Conservation (phyloP, 2,888 invertebrate species). For the Melangyna quadrimaculata region DNA sequence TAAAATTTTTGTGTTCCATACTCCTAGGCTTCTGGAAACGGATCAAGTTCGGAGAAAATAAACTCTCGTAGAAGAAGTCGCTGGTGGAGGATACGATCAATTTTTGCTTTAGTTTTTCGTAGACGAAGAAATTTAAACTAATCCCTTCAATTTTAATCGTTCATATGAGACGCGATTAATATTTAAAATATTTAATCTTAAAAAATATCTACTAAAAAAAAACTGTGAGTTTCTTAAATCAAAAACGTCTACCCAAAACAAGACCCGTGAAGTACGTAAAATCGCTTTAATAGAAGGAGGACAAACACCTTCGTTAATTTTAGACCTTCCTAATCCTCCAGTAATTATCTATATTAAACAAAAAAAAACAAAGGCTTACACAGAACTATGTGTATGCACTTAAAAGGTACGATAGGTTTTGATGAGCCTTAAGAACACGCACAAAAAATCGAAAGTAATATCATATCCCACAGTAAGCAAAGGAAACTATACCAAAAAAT, state of each 20-base stretch:
- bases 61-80: slow-evolving; percentile 86
- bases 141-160: slow-evolving; percentile 45
- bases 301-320: slow-evolving; percentile 12
- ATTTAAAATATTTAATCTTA: slow-evolving; percentile 28
- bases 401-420: slow-evolving; percentile 24
- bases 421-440: slow-evolving; percentile 27
- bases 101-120: slow-evolving; percentile 89
- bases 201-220: neutral
- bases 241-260: slow-evolving; percentile 10
- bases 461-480: slow-evolving; percentile 65
- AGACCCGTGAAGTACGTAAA: slow-evolving; percentile 14
- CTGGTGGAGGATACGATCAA: slow-evolving; percentile 91
- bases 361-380: slow-evolving; percentile 23
- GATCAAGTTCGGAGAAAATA: slow-evolving; percentile 82
- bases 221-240: slow-evolving; percentile 18
- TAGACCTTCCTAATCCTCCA: slow-evolving; percentile 26
- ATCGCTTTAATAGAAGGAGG: slow-evolving; percentile 15
- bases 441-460: slow-evolving; percentile 46
- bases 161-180: slow-evolving; percentile 24
- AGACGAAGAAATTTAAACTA: slow-evolving; percentile 80
- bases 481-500: slow-evolving; percentile 69
- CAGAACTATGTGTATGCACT: neutral
- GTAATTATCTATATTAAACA: slow-evolving; percentile 26
- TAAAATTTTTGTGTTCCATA: neutral
- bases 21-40: slow-evolving; percentile 82